These are phyloP conservation scores for Sapayoa aenigma DNA, from an alignment of 2,113 vertebrate species.

Conservation along the genomic window DNA sequence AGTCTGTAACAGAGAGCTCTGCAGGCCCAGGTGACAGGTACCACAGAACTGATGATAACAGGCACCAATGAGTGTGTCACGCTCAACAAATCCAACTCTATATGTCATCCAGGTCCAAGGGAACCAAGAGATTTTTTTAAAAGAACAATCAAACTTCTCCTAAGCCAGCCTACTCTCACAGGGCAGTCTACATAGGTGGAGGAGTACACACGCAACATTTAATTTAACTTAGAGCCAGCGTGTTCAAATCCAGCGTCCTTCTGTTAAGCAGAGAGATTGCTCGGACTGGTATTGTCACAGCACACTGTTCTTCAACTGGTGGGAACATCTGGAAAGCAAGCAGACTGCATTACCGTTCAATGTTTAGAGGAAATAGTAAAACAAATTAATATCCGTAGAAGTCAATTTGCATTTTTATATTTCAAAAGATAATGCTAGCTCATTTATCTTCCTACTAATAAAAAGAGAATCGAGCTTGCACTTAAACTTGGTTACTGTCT, in stretches of 20 bases:
- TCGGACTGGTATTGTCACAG: neutral
- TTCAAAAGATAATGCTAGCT: neutral
- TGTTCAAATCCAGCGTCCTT: accelerated
- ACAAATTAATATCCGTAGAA: neutral
- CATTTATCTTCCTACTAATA: neutral
- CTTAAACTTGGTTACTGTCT: accelerated
- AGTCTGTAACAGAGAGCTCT: neutral
- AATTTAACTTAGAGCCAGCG: neutral
- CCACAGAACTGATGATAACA: accelerated
- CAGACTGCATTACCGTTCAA: accelerated
- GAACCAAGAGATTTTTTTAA: neutral
- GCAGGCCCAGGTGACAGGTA: neutral
- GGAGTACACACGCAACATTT: accelerated
- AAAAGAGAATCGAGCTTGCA: neutral
- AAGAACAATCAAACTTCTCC: neutral
- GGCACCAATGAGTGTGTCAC: neutral
- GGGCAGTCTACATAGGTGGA: neutral
- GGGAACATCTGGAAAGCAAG: neutral
- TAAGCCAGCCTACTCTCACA: neutral
- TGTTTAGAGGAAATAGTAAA: neutral
- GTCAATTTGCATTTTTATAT: neutral
- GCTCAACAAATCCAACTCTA: neutral
- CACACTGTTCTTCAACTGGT: neutral
- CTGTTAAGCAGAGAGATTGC: neutral
- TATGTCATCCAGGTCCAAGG: neutral